phyloP scores from a whole-genome alignment of 2,888 invertebrate species.

The Gisinianus flammeolus region DNA sequence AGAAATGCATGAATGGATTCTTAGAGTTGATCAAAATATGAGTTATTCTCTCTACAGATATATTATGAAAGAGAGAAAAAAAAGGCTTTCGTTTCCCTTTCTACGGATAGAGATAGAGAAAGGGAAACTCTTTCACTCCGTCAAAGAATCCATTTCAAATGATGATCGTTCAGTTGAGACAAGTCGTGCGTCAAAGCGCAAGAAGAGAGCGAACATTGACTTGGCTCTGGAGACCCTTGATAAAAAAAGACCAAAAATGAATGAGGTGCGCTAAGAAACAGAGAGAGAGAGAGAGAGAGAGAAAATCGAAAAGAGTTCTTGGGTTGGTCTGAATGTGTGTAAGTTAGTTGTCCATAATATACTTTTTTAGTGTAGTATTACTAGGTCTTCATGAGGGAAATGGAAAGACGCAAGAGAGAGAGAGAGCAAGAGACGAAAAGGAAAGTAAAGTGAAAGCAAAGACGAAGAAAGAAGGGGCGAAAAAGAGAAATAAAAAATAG shows the following conservation, averaged over 20 bases:
- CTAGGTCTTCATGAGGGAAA: too few species aligned
- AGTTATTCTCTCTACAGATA: too few species aligned
- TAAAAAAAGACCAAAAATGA: constrained; percentile 6
- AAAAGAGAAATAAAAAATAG: not conserved
- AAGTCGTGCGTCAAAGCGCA: constrained; percentile 22
- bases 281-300: not conserved
- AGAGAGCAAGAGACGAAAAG: not conserved
- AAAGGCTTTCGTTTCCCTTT: too few species aligned
- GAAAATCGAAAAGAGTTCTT: not conserved
- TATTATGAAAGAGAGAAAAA: too few species aligned
- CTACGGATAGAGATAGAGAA: too few species aligned
- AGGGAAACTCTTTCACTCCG: too few species aligned
- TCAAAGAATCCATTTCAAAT: constrained; percentile 29
- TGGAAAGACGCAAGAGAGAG: not conserved
- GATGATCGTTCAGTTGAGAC: constrained; percentile 26
- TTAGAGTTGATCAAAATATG: too few species aligned
- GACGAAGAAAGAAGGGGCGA: not conserved
- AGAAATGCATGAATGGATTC: too few species aligned
- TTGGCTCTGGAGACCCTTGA: constrained; percentile 4
- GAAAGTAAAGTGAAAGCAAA: not conserved
- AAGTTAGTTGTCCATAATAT: too few species aligned
- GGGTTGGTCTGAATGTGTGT: not conserved
- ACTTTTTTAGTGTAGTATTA: too few species aligned
- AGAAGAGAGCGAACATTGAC: not conserved
- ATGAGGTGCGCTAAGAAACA: not conserved